These are phyloP conservation scores for Globodera ellingtonae DNA, from an alignment of 1,140 invertebrate species.

Conservation along the genomic window DNA sequence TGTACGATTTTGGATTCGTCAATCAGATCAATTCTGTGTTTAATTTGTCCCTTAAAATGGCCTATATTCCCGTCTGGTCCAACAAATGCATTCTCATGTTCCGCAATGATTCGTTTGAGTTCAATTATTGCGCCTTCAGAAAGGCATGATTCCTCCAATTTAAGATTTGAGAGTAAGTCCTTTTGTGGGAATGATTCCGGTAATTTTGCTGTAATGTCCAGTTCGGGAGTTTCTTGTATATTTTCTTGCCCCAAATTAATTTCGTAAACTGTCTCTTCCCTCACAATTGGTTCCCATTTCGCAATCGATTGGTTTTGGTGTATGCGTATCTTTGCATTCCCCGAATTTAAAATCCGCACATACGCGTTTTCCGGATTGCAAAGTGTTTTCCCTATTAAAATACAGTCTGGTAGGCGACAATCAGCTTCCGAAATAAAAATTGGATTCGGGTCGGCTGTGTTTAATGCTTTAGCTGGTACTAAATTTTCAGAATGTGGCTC, in stretches of 20 bases:
- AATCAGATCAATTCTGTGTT: not conserved
- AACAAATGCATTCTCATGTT: not conserved
- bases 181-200: not conserved
- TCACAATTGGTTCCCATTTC: not conserved
- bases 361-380: not conserved
- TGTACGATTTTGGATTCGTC: constrained; percentile 1
- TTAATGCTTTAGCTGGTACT: not conserved
- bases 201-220: too few relatives aligned
- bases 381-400: not conserved
- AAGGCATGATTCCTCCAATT: constrained; percentile 3
- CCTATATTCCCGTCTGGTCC: not conserved
- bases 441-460: not conserved
- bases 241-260: too few relatives aligned
- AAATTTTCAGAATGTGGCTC: constrained; percentile 7
- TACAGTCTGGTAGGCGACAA: not conserved
- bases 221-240: too few relatives aligned
- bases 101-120: not conserved
- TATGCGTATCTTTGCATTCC: constrained; percentile 7
- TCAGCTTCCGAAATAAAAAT: not conserved
- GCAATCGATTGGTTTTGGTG: not conserved
- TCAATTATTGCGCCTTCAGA: not conserved
- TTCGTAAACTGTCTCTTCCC: too few relatives aligned
- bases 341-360: not conserved
- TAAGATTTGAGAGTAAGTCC: not conserved
- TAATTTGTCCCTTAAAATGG: constrained; percentile 4